phyloP scores from a whole-genome alignment of 2,797 vertebrate genomes.

The Enteromius trimaculatus region DNA sequence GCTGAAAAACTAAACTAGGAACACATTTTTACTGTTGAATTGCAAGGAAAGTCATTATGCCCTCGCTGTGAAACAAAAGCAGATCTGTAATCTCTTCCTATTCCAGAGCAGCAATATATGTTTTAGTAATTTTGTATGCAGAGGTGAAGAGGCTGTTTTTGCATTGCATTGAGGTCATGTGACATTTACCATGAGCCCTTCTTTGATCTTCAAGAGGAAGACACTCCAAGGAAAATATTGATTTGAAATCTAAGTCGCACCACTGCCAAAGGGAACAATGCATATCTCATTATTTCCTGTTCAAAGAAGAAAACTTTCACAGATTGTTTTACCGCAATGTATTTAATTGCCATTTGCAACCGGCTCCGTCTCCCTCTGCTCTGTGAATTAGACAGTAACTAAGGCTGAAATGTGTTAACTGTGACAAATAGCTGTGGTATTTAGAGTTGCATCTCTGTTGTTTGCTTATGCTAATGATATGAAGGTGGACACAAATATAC shows the following conservation, averaged over 20 bases:
- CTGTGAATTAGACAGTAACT: constrained; percentile 14
- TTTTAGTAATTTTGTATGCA: constrained; percentile 21
- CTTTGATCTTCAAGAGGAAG: constrained; percentile 48
- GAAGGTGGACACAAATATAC: constrained; percentile 46
- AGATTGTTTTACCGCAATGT: constrained; percentile 7
- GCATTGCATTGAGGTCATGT: constrained; percentile 20
- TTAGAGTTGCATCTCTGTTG: constrained; percentile 28
- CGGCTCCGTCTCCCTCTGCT: neutral
- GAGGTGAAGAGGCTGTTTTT: constrained; percentile 34
- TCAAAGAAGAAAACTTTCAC: constrained; percentile 24
- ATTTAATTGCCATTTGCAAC: constrained; percentile 38
- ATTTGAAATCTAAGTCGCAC: constrained; percentile 38
- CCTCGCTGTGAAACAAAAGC: constrained; percentile 5
- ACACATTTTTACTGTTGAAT: neutral
- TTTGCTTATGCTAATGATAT: constrained; percentile 29
- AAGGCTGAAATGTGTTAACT: constrained; percentile 29
- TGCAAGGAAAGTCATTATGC: constrained; percentile 2
- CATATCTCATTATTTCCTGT: constrained; percentile 50
- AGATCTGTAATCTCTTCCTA: constrained; percentile 24
- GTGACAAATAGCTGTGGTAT: constrained; percentile 39
- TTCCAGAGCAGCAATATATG: constrained; percentile 9
- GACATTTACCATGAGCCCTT: constrained; percentile 44
- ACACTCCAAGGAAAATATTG: constrained; percentile 49
- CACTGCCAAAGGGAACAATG: constrained; percentile 41
- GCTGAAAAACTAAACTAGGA: neutral